Percentiles rank a stretch among this genome's conserved stretches.
Evolutionary conservation across 2,888 invertebrate genomes (phyloP).

Genomic region (Siphlonurus alternatus): DNA sequence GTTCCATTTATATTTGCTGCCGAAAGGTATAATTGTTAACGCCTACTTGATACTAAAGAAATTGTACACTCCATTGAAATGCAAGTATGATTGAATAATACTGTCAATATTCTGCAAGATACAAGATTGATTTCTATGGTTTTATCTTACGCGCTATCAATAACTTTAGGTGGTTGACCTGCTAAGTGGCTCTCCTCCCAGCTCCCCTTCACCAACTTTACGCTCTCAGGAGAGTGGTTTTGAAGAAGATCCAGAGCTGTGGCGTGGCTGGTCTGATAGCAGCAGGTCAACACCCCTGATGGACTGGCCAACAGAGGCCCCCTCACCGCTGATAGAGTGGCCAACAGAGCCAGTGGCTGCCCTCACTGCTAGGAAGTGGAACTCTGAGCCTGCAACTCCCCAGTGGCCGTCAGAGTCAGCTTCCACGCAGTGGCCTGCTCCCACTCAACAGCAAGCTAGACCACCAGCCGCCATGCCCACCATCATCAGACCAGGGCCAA

Average conservation of each 20-base stretch:
- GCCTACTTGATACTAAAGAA: too few relatives aligned
- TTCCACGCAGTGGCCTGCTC: neutral
- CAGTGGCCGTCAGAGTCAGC: neutral
- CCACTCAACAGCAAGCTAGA: neutral
- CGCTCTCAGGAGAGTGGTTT: conserved; percentile 1
- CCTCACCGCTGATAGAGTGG: neutral
- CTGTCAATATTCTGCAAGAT: too few relatives aligned
- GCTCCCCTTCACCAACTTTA: neutral
- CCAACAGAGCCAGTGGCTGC: neutral
- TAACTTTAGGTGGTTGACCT: neutral
- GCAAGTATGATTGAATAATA: too few relatives aligned
- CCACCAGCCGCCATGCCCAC: neutral
- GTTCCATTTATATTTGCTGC: too few relatives aligned
- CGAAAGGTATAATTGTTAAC: too few relatives aligned
- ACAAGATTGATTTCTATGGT: too few relatives aligned
- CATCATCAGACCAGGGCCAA: neutral
- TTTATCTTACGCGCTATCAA: too few relatives aligned
- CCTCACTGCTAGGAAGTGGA: neutral
- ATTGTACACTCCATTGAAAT: too few relatives aligned
- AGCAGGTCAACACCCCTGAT: neutral
- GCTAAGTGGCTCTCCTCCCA: conserved; percentile 2
- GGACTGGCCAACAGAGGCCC: neutral
- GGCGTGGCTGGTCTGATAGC: neutral
- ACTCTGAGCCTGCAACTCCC: neutral
- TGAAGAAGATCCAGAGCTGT: neutral